Conservation (phyloP, 2,113 vertebrate species). For the Rostratula benghalensis region DNA sequence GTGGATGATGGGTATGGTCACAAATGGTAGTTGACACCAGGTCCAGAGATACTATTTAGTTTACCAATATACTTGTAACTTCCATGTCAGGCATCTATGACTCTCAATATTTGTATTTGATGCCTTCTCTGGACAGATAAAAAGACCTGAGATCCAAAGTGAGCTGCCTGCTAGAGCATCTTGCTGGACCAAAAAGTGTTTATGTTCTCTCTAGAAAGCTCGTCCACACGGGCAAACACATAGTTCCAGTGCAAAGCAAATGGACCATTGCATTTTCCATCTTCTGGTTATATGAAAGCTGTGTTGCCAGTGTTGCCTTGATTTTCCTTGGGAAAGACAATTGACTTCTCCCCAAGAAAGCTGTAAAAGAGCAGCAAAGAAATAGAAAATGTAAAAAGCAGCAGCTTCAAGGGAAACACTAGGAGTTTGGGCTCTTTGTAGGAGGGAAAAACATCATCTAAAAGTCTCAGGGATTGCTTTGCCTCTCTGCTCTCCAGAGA, state of each 20-base stretch:
- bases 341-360: not conserved
- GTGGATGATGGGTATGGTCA: not conserved
- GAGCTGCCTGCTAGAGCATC: not conserved
- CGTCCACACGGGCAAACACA: not conserved
- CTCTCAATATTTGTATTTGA: not conserved
- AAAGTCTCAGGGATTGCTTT: not conserved
- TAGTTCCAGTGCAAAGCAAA: not conserved
- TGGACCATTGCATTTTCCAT: not conserved
- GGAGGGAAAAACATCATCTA: not conserved
- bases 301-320: not conserved
- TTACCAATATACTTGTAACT: not conserved
- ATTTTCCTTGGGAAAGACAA: not conserved
- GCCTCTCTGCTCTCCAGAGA: not conserved
- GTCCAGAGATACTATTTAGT: not conserved
- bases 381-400: not conserved
- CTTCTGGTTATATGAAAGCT: not conserved
- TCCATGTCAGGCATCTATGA: not conserved
- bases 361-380: not conserved
- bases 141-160: not conserved
- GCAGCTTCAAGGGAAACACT: not conserved
- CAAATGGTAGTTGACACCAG: not conserved
- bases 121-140: not conserved
- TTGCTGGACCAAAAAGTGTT: not conserved
- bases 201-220: not conserved
- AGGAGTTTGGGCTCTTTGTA: not conserved